These are phyloP conservation scores for Oikopleura dioica DNA, from an alignment of 23 tunicate genomes.

Conservation along the genomic window DNA sequence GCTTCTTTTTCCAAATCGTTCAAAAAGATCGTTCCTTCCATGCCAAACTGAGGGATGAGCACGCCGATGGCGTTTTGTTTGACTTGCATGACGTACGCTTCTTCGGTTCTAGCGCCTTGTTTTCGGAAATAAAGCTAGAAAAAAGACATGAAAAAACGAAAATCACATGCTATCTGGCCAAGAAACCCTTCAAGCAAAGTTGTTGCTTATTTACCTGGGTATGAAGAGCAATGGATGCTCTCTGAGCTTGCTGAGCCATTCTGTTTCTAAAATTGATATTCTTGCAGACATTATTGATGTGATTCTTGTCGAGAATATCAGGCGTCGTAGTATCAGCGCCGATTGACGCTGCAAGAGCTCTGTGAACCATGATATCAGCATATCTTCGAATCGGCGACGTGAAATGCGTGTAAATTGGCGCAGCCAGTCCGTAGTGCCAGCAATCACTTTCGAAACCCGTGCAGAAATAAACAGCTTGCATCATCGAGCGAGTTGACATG, in stretches of 20 bases:
- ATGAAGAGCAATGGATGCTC: constrained; percentile 60
- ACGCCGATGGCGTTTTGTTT: constrained; percentile 67
- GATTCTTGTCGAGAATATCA: constrained; percentile 46
- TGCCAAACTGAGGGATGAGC: constrained; percentile 56
- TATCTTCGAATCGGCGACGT: constrained; percentile 91
- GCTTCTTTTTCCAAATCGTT: constrained; percentile 26
- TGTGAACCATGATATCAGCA: constrained; percentile 74
- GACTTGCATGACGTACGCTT: constrained; percentile 48
- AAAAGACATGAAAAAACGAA: no score
- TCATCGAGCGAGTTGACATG: constrained; percentile 67
- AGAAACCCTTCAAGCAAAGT: no score
- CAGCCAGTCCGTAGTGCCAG: constrained; percentile 77
- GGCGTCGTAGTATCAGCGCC: constrained; percentile 56
- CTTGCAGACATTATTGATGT: constrained; percentile 42
- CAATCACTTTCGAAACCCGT: constrained; percentile 85
- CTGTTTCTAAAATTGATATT: constrained; percentile 65
- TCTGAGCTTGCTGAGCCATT: constrained; percentile 90
- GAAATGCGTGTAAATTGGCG: constrained; percentile 88
- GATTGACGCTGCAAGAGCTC: constrained; percentile 74
- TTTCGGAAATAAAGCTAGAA: constrained; percentile 59
- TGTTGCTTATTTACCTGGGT: no score
- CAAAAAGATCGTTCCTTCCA: constrained; percentile 80
- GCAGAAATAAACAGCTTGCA: constrained; percentile 87
- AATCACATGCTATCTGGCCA: no score
- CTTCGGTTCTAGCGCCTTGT: constrained; percentile 40